phyloP scores from a whole-genome alignment of 2,797 vertebrate genomes.

The Aphelocoma californica region DNA sequence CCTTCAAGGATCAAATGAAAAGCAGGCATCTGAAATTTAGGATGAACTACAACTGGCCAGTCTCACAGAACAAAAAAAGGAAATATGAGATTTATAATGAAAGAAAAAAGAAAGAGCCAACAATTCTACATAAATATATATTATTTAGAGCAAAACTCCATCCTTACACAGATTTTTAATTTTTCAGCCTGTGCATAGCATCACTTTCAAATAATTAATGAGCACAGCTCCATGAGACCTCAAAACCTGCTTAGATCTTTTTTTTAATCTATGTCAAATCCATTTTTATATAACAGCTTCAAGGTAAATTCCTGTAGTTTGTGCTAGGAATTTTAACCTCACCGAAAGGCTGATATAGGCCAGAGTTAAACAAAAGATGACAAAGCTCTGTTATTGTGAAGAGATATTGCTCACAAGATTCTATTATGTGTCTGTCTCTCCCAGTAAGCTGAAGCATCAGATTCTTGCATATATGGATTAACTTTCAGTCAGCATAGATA shows the following conservation, averaged over 20 bases:
- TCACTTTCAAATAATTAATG: conserved; percentile 40
- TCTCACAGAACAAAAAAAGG: not conserved
- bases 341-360: conserved; percentile 70
- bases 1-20: not conserved
- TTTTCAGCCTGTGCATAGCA: conserved; percentile 11
- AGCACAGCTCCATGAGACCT: conserved; percentile 25
- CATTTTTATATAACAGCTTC: conserved; percentile 73
- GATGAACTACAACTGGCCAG: not conserved
- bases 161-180: not conserved
- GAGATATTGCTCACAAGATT: conserved; percentile 74
- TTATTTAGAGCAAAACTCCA: conserved; percentile 39
- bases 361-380: conserved; percentile 81
- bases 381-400: conserved; percentile 79
- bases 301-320: conserved; percentile 71
- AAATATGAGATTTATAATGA: not conserved
- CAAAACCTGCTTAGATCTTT: conserved; percentile 25
- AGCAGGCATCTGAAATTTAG: not conserved
- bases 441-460: conserved; percentile 82
- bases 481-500: conserved; percentile 80
- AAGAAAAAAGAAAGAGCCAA: not conserved
- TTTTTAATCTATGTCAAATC: conserved; percentile 38
- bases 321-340: conserved; percentile 78
- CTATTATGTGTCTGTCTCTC: conserved; percentile 85
- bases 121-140: not conserved
- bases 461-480: conserved; percentile 88